Evolutionary conservation across 2,888 invertebrate genomes (phyloP).

Genomic region (Agrilus mali): DNA sequence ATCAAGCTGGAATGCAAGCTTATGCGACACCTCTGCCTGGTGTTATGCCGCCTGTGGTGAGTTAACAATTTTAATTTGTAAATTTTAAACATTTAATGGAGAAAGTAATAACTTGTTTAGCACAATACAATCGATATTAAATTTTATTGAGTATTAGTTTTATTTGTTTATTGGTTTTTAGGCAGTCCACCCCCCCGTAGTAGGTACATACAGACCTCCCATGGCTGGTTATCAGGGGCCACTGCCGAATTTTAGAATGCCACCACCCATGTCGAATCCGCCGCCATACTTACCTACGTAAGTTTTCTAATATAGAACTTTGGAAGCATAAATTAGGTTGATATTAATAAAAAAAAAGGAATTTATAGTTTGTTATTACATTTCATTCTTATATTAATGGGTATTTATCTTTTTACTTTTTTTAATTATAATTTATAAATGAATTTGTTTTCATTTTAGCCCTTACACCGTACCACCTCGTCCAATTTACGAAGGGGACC

Average conservation of each 20-base stretch:
- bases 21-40: conserved; percentile 19
- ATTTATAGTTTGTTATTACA: too few species aligned
- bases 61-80: neutral
- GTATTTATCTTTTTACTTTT: too few species aligned
- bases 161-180: conserved; percentile 14
- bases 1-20: conserved; percentile 15
- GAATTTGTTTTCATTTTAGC: conserved; percentile 6
- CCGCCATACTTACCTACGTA: conserved; percentile 29
- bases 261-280: conserved; percentile 26
- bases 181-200: conserved; percentile 25
- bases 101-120: too few species aligned
- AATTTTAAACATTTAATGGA: too few species aligned
- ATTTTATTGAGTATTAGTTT: neutral
- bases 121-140: too few species aligned
- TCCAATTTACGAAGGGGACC: conserved; percentile 29
- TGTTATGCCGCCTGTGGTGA: conserved; percentile 22
- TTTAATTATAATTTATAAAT: neutral
- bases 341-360: neutral
- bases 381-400: too few species aligned
- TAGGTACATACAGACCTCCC: conserved; percentile 3
- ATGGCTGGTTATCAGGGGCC: conserved; percentile 20
- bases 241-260: conserved; percentile 31
- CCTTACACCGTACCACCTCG: conserved; percentile 26
- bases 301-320: conserved; percentile 5
- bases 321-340: neutral